These are phyloP conservation scores for Ganaspis sp. DNA, from an alignment of 1,140 invertebrate genomes.

Conservation along the genomic window DNA sequence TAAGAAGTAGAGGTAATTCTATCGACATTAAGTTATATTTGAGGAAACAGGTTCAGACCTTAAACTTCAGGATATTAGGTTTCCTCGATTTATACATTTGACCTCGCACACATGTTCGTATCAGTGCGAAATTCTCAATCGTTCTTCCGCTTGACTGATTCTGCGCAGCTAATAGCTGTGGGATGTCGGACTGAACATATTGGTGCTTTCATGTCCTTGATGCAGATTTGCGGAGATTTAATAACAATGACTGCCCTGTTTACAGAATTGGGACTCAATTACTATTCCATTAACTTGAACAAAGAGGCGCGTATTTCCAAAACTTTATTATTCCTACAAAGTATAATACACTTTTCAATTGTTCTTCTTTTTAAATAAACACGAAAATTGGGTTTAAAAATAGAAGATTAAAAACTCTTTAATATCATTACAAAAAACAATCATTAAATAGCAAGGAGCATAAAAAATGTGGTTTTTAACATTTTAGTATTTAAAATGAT, in stretches of 20 bases:
- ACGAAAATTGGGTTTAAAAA: too few relatives aligned
- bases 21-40: neutral
- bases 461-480: too few relatives aligned
- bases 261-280: neutral
- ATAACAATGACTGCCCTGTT: slow-evolving; percentile 4
- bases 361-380: too few relatives aligned
- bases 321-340: too few relatives aligned
- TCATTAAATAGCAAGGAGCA: too few relatives aligned
- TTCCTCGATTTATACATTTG: neutral
- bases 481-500: too few relatives aligned
- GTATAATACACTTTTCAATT: too few relatives aligned
- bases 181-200: neutral
- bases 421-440: too few relatives aligned
- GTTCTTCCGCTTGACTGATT: slow-evolving; percentile 22
- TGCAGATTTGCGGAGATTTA: slow-evolving; percentile 16
- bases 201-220: slow-evolving; percentile 12
- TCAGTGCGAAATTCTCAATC: slow-evolving; percentile 23
- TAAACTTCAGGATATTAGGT: neutral
- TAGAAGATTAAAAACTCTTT: too few relatives aligned
- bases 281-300: neutral
- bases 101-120: neutral
- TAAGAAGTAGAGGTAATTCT: neutral
- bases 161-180: slow-evolving; percentile 16
- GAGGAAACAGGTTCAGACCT: neutral
- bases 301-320: neutral